Evolutionary conservation across 2,888 invertebrate species (phyloP).

Genomic region (Drosophila dives): DNA sequence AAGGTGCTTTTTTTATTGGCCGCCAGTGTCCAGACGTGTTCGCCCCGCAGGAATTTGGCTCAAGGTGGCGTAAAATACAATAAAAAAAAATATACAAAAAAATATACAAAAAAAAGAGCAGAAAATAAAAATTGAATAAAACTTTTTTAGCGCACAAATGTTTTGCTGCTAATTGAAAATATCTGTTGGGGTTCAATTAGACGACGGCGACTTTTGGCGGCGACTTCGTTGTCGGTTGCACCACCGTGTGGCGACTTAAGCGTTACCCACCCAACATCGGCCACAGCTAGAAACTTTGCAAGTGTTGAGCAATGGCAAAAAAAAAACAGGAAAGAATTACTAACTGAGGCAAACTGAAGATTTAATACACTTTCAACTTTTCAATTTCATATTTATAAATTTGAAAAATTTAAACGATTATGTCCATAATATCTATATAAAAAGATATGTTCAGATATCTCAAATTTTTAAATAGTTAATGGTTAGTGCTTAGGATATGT

Average conservation of each 20-base stretch:
- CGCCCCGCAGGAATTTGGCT: constrained; percentile 78
- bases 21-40: constrained; percentile 71
- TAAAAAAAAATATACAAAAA: constrained; percentile 40
- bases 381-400: not conserved
- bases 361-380: not conserved
- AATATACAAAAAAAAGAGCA: constrained; percentile 28
- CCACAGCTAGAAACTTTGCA: constrained; percentile 44
- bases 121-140: constrained; percentile 66
- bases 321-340: not conserved
- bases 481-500: not conserved
- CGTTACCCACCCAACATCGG: constrained; percentile 31
- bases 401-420: not conserved
- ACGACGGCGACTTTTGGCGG: constrained; percentile 63
- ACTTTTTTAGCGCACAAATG: constrained; percentile 79
- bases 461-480: too few relatives aligned
- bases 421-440: not conserved
- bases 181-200: constrained; percentile 85
- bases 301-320: constrained; percentile 38
- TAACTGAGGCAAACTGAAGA: not conserved
- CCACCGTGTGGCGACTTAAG: constrained; percentile 66
- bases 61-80: constrained; percentile 74
- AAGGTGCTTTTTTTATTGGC: constrained; percentile 78
- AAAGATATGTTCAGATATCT: not conserved
- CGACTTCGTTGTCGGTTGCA: constrained; percentile 25
- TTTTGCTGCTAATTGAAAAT: constrained; percentile 84